These are phyloP conservation scores for Acanthiza pusilla DNA, from an alignment of 2,797 vertebrate genomes.

Conservation along the genomic window DNA sequence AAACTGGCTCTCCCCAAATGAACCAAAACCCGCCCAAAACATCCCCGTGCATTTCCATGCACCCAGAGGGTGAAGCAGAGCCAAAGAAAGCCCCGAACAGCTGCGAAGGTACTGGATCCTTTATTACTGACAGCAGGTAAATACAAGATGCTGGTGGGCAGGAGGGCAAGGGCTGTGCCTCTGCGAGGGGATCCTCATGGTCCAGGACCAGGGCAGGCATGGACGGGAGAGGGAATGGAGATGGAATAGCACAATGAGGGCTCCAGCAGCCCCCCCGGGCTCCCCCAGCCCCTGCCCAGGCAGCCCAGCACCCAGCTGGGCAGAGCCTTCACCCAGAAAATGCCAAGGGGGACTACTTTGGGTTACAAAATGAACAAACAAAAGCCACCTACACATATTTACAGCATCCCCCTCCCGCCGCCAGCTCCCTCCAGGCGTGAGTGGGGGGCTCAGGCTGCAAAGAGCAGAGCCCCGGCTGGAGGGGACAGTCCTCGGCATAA, in stretches of 20 bases:
- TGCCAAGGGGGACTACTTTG: not conserved
- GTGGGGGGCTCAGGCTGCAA: not conserved
- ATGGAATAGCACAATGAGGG: not conserved
- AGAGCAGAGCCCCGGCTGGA: not conserved
- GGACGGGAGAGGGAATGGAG: not conserved
- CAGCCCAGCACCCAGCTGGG: not conserved
- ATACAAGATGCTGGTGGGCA: not conserved
- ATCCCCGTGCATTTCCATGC: not conserved
- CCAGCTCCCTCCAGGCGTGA: fast-evolving
- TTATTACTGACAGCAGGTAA: conserved; percentile 31
- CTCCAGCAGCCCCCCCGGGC: not conserved
- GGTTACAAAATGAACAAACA: conserved; percentile 16
- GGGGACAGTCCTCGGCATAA: not conserved
- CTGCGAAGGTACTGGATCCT: conserved; percentile 25
- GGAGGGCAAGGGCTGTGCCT: not conserved
- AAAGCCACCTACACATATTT: conserved; percentile 33
- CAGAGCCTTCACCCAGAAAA: not conserved
- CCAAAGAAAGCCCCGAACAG: not conserved
- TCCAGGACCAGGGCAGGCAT: fast-evolving
- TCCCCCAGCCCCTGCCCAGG: not conserved
- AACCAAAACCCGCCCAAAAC: not conserved
- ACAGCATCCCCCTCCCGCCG: not conserved
- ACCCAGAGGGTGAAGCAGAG: not conserved
- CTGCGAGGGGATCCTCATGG: not conserved
- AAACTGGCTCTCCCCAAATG: not conserved